These are phyloP conservation scores for Pycnonotus jocosus DNA, from an alignment of 2,113 vertebrate species.

Conservation along the genomic window DNA sequence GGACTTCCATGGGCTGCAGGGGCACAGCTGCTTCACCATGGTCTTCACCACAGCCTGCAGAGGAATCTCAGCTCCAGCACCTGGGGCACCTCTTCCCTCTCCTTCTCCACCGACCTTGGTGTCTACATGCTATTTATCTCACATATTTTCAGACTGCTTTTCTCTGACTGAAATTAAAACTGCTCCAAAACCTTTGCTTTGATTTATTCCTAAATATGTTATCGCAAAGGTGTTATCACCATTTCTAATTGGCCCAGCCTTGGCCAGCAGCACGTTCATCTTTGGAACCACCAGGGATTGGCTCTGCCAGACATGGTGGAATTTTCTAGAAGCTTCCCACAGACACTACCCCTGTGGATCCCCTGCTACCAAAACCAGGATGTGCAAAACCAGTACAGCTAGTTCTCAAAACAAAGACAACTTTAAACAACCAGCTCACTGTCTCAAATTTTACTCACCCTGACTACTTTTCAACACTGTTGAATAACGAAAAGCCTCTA, in stretches of 20 bases:
- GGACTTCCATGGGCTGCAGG: not conserved
- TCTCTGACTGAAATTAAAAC: not conserved
- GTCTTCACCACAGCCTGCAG: not conserved
- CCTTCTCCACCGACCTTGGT: not conserved
- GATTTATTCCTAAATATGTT: not conserved
- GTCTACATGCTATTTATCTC: not conserved
- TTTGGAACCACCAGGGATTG: not conserved
- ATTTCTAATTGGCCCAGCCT: not conserved
- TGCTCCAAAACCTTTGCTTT: not conserved
- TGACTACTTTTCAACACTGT: not conserved
- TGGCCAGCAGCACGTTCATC: no score
- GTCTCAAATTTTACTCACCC: not conserved
- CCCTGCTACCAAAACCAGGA: not conserved
- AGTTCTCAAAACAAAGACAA: not conserved
- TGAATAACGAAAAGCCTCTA: not conserved
- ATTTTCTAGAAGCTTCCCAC: not conserved
- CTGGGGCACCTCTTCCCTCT: not conserved
- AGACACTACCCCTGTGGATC: not conserved
- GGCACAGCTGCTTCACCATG: not conserved
- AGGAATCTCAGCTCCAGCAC: not conserved
- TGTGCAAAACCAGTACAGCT: not conserved
- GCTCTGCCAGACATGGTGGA: not conserved
- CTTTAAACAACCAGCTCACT: fast-evolving
- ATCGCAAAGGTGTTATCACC: not conserved
- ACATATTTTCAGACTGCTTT: not conserved